Evolutionary conservation across 2,797 vertebrate species (phyloP).

Genomic region (Amphiprion clarkii): DNA sequence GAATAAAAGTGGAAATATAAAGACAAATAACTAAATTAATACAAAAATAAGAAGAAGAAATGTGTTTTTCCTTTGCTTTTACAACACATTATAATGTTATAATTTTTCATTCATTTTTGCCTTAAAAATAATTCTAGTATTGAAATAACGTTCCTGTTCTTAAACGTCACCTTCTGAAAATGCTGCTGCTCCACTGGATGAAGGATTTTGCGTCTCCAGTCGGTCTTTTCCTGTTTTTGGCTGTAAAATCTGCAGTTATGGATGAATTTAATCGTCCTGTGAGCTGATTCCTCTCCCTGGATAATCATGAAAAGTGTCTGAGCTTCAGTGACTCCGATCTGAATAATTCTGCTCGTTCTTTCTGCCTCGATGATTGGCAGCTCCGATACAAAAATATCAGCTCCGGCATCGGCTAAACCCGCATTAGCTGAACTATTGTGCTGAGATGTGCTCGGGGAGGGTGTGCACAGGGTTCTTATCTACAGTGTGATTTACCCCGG

Average conservation of each 20-base stretch:
- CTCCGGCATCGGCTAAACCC: conserved; percentile 49
- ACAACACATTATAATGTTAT: too few species aligned
- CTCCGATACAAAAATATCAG: conserved; percentile 64
- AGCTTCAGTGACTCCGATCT: conserved; percentile 49
- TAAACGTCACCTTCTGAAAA: too few species aligned
- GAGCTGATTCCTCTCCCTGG: too few species aligned
- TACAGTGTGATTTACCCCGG: conserved; percentile 67
- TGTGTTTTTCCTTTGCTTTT: too few species aligned
- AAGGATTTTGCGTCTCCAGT: not conserved
- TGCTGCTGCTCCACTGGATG: too few species aligned
- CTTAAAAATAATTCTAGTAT: too few species aligned
- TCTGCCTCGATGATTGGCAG: conserved; percentile 62
- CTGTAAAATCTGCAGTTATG: not conserved
- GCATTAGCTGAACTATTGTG: conserved; percentile 61
- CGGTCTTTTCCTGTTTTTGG: not conserved
- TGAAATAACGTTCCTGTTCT: too few species aligned
- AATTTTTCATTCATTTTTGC: too few species aligned
- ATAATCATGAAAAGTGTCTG: not conserved
- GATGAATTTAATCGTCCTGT: too few species aligned
- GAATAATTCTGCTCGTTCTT: conserved; percentile 38
- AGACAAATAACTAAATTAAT: too few species aligned
- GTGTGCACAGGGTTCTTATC: conserved; percentile 61
- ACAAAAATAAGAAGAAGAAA: too few species aligned
- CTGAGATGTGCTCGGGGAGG: conserved; percentile 42
- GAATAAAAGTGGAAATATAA: too few species aligned